Evolutionary conservation across 2,888 invertebrate genomes (phyloP).

Genomic region (Cephus spinipes): DNA sequence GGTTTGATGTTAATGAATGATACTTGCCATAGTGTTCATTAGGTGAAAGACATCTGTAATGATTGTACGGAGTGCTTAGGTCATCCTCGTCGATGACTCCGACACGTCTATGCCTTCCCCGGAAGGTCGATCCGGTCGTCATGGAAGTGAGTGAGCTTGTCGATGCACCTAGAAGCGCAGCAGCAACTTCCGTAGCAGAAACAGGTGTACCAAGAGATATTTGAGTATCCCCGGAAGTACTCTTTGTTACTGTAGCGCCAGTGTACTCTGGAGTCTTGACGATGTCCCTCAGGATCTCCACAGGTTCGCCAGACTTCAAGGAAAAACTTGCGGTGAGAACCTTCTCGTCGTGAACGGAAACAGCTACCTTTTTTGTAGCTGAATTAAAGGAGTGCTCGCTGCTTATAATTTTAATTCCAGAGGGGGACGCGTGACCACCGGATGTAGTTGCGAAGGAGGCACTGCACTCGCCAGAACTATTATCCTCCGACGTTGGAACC

Average conservation of each 20-base stretch:
- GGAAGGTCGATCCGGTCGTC: constrained; percentile 46
- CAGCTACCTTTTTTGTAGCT: constrained; percentile 47
- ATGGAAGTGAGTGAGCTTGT: constrained; percentile 65
- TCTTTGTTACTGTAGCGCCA: constrained; percentile 63
- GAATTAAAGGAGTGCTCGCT: constrained; percentile 34
- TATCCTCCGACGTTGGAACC: constrained; percentile 42
- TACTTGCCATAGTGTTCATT: constrained; percentile 68
- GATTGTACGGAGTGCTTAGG: constrained; percentile 80
- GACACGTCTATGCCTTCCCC: constrained; percentile 57
- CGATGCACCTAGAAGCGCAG: constrained; percentile 69
- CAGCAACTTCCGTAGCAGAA: constrained; percentile 69
- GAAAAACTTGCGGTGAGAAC: constrained; percentile 49
- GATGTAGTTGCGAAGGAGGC: constrained; percentile 46
- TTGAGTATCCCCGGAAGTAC: constrained; percentile 67
- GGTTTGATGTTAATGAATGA: no score
- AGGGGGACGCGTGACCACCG: constrained; percentile 45
- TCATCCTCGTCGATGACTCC: constrained; percentile 71
- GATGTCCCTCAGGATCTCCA: constrained; percentile 36
- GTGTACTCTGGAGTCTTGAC: constrained; percentile 38
- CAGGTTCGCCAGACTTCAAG: constrained; percentile 53
- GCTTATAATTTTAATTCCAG: constrained; percentile 26
- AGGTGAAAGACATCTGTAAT: constrained; percentile 79
- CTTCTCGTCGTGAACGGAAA: constrained; percentile 58
- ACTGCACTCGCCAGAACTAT: constrained; percentile 57
- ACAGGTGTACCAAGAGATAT: constrained; percentile 66